Conservation (phyloP, 2,113 vertebrate genomes). For the Poecilia latipinna region DNA sequence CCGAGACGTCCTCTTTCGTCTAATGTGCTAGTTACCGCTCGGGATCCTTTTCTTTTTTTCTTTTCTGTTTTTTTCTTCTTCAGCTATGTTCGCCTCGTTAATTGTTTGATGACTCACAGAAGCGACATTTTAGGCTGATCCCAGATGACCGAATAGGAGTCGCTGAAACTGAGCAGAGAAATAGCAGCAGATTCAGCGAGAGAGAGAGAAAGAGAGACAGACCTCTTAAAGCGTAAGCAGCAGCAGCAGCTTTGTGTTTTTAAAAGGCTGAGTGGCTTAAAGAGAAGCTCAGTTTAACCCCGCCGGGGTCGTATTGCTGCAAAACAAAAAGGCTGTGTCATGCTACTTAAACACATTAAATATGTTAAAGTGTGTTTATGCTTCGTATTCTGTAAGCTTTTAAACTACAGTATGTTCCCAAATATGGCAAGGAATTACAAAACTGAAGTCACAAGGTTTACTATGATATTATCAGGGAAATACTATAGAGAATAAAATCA, state of each 20-base stretch:
- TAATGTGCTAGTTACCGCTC: slow-evolving; percentile 44
- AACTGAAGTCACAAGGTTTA: not conserved
- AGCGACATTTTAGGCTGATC: slow-evolving; percentile 41
- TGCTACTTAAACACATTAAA: not conserved
- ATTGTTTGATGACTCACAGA: slow-evolving; percentile 46
- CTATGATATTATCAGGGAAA: not conserved
- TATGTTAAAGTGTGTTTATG: not conserved
- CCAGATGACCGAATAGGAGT: slow-evolving; percentile 40
- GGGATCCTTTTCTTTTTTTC: slow-evolving; percentile 32
- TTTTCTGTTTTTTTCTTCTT: slow-evolving; percentile 18
- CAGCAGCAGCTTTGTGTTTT: not conserved
- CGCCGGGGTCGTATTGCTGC: slow-evolving; percentile 4
- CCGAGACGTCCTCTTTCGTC: slow-evolving; percentile 13
- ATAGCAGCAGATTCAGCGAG: not conserved
- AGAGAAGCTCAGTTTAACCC: slow-evolving; percentile 6
- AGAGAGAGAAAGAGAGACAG: not conserved
- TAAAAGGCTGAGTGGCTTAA: not conserved
- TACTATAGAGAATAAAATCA: not conserved
- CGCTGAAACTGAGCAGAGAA: slow-evolving; percentile 25
- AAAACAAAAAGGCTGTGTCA: slow-evolving; percentile 10
- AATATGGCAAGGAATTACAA: not conserved
- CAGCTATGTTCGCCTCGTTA: slow-evolving; percentile 35
- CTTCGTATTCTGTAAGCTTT: not conserved
- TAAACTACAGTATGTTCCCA: not conserved
- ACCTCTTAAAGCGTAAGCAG: slow-evolving; percentile 31